Evolutionary conservation across 2,113 vertebrate genomes (phyloP).

Genomic region (Crotalus tigris): DNA sequence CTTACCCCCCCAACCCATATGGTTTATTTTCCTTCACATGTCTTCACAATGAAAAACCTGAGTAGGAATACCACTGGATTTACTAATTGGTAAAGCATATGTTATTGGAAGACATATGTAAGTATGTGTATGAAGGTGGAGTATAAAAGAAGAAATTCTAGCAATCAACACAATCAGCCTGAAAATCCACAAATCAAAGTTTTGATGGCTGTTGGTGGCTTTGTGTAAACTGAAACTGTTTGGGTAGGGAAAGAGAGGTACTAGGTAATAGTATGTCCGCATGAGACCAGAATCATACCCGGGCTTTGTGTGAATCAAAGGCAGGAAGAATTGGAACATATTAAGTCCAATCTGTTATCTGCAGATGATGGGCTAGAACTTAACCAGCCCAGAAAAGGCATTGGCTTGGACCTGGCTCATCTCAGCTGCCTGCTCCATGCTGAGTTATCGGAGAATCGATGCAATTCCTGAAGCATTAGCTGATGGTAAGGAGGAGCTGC

Average conservation of each 20-base stretch:
- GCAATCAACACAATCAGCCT: not conserved
- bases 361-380: not conserved
- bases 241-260: not conserved
- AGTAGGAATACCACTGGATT: not conserved
- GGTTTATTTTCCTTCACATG: not conserved
- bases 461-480: slow-evolving; percentile 4
- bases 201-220: not conserved
- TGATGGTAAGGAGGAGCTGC: slow-evolving; percentile 5
- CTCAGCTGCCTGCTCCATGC: not conserved
- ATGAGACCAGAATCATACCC: not conserved
- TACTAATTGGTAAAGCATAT: not conserved
- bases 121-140: not conserved
- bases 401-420: not conserved
- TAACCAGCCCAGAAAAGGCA: not conserved
- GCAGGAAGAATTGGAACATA: not conserved
- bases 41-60: not conserved
- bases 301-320: not conserved
- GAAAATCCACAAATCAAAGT: not conserved
- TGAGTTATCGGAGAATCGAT: not conserved
- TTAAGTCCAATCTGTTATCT: not conserved
- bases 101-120: not conserved
- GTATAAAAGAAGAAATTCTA: not conserved
- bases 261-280: not conserved
- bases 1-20: not conserved
- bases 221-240: not conserved